Conservation (phyloP, 2,888 invertebrate genomes). For the Pomacea canaliculata region DNA sequence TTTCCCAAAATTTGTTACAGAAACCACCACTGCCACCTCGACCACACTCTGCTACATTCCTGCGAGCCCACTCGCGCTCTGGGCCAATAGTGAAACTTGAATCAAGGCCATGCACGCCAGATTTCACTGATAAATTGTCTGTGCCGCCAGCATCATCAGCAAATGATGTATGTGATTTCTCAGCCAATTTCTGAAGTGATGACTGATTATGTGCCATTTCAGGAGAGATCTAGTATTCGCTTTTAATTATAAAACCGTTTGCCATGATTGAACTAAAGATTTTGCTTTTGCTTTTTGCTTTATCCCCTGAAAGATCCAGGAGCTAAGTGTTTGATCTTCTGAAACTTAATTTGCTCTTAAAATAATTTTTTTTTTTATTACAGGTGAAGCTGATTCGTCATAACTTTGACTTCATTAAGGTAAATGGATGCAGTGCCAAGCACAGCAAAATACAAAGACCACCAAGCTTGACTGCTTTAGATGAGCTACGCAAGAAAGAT, state of each 20-base stretch:
- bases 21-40: constrained; percentile 56
- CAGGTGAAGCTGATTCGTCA: constrained; percentile 57
- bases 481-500: constrained; percentile 62
- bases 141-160: constrained; percentile 61
- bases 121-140: constrained; percentile 49
- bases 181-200: no score
- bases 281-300: no score
- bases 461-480: constrained; percentile 62
- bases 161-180: constrained; percentile 50
- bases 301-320: no score
- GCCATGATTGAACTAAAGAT: no score
- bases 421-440: constrained; percentile 61
- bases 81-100: constrained; percentile 54
- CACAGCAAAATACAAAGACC: constrained; percentile 47
- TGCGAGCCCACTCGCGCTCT: constrained; percentile 66
- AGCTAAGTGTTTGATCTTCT: no score
- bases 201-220: no score
- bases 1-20: constrained; percentile 36
- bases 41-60: constrained; percentile 62
- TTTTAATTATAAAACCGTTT: no score
- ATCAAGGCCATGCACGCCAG: constrained; percentile 55
- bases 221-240: no score
- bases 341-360: no score
- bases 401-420: constrained; percentile 64
- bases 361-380: background rate